These are phyloP conservation scores for Apotomis capreana DNA, from an alignment of 2,888 invertebrate species.

Conservation along the genomic window DNA sequence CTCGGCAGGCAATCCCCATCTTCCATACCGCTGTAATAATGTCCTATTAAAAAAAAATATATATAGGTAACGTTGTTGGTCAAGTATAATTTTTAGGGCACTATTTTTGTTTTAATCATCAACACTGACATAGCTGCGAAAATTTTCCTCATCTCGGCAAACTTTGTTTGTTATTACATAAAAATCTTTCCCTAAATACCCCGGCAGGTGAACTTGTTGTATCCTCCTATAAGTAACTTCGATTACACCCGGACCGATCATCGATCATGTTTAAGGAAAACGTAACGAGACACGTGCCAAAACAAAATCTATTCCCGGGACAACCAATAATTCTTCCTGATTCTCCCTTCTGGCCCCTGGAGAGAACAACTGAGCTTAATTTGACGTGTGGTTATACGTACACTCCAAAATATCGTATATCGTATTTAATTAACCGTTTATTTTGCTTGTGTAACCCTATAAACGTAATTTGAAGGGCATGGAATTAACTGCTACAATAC, in stretches of 20 bases:
- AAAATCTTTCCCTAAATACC: neutral
- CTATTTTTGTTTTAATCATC: too few species aligned
- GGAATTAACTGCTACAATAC: neutral
- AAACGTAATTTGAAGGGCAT: conserved; percentile 6
- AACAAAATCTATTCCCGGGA: conserved; percentile 42
- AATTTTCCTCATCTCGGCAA: neutral
- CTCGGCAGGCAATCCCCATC: too few species aligned
- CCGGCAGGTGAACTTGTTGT: neutral
- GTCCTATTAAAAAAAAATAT: too few species aligned
- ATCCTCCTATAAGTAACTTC: conserved; percentile 21
- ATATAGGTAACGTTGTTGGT: too few species aligned
- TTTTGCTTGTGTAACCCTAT: conserved; percentile 2
- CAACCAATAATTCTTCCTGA: conserved; percentile 40
- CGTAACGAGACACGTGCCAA: conserved; percentile 51
- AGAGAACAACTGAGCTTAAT: conserved; percentile 33
- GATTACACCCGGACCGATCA: conserved; percentile 31
- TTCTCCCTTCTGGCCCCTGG: conserved; percentile 16
- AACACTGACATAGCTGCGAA: neutral
- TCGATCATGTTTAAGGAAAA: conserved; percentile 44
- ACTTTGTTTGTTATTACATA: neutral
- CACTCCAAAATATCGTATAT: conserved; percentile 24
- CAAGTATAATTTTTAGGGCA: too few species aligned
- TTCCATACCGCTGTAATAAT: too few species aligned
- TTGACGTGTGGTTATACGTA: conserved; percentile 21
- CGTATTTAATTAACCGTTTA: conserved; percentile 27